Evolutionary conservation across 2,888 invertebrate genomes (phyloP), one percentile per base, ranked within the genome.

Genomic region (Thecocarcelia acutangulata): DNA sequence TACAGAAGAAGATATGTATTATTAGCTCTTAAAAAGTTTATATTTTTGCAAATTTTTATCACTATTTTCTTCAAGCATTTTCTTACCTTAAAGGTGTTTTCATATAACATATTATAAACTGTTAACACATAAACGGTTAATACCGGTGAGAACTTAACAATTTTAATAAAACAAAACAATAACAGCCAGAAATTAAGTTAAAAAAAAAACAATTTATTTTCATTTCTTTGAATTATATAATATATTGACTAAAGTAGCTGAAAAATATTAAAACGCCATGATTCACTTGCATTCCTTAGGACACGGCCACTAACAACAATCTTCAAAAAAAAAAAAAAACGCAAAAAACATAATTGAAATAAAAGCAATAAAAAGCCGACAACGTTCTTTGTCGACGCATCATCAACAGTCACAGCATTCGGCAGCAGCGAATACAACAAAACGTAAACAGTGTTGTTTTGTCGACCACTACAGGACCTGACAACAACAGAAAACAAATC

Each of bases 211-310:
- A 24, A 0, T 54, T n/a, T 33, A n/a, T 33, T 9, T 33, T 56
- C 9, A 54, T 54, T 63, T 54, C 54, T 37, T 44, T 54, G 73
- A 73, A 73, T 54, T 54, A n/a, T 37, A 72, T 61, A 44, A 48
- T 58, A 6, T 24, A 33, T 19, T 63, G 42, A 46, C 33, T 28
- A 28, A 17, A 54, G 40, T 75, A 48, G 64, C 15, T 37, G 48
- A 66, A 44, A 72, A 50, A 48, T 42, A 46, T 70, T 68, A 50
- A 79, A 76, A 52, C 19, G 44, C 48, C 11, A 73, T 81, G 76
- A 81, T 81, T 81, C 80, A 80, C 75, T 66, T 66, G 28, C 64
- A 80, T 76, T 76, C 66, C 59, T 76, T 46, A 21, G 28, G 33
- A 40, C 28, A 50, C 11, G 40, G 42, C n/a, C 50, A 8, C 33